Conservation (phyloP, 1,140 invertebrate genomes). For the Ceratosolen solmsi region DNA sequence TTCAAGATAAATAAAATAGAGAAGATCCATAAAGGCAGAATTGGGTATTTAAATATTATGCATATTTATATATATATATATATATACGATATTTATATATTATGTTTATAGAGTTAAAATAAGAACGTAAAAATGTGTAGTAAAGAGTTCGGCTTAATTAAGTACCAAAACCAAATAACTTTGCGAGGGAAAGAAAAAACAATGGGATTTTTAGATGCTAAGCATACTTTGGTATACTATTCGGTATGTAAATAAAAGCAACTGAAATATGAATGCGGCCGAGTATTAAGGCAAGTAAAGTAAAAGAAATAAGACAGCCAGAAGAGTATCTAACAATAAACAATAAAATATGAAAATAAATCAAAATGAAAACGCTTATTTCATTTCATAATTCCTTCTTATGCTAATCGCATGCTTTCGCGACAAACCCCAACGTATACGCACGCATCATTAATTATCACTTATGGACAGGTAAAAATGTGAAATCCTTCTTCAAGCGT, state of each 20-base stretch:
- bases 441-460: conserved; percentile 30
- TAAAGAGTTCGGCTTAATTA: no score
- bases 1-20: no score
- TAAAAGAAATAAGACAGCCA: neutral
- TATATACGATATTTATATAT: no score
- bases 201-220: neutral
- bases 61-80: no score
- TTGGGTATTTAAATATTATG: no score
- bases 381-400: conserved; percentile 27
- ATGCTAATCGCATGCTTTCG: neutral
- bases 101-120: no score
- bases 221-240: neutral
- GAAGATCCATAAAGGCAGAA: no score
- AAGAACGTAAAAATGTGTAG: no score
- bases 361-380: neutral
- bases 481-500: neutral
- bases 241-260: neutral
- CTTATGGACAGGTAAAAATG: neutral
- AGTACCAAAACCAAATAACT: no score
- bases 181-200: no score
- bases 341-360: conserved; percentile 15
- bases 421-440: neutral
- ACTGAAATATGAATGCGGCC: neutral
- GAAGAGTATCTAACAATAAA: neutral
- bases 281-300: neutral